Percentiles rank a stretch among this genome's conserved stretches.
phyloP scores from a whole-genome alignment of 2,113 vertebrate genomes.

The Sinocyclocheilus maitianheensis region DNA sequence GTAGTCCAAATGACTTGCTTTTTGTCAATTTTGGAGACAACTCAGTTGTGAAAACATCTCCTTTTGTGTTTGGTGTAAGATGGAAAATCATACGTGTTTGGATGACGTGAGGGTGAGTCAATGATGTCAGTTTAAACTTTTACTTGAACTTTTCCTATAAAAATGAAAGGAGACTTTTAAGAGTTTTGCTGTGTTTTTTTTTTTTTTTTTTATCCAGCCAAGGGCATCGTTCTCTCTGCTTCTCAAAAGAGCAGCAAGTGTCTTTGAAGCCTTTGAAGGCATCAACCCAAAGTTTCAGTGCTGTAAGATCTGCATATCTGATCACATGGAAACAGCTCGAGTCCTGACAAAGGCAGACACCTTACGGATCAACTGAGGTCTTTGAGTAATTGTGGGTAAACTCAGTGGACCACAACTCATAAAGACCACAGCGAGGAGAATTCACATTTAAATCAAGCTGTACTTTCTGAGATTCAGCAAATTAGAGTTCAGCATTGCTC shows the following conservation, averaged over 20 bases:
- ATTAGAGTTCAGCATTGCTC: constrained; percentile 22
- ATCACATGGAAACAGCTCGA: not conserved
- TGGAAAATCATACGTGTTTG: too few relatives aligned
- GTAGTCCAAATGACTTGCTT: too few relatives aligned
- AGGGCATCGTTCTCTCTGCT: not conserved
- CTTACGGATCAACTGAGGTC: not conserved
- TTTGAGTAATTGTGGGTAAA: not conserved
- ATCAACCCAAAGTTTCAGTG: not conserved
- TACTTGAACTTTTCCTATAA: not conserved
- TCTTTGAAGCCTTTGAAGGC: constrained; percentile 29
- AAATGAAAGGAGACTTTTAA: constrained; percentile 50
- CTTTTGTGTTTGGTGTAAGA: too few relatives aligned
- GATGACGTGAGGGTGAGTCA: too few relatives aligned
- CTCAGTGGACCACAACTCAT: not conserved
- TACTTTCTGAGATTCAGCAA: not conserved
- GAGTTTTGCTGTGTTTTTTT: not conserved
- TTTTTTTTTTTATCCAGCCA: constrained; percentile 6
- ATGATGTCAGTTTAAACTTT: not conserved
- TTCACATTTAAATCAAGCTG: not conserved
- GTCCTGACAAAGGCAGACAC: not conserved
- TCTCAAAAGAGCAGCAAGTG: constrained; percentile 29
- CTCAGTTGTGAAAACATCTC: too few relatives aligned
- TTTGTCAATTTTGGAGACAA: too few relatives aligned
- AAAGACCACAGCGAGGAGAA: not conserved
- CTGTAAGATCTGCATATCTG: constrained; percentile 6